Base-by-base conservation (phyloP, 2,888 invertebrate genomes). In the Rotaria magnacalcarata region DNA sequence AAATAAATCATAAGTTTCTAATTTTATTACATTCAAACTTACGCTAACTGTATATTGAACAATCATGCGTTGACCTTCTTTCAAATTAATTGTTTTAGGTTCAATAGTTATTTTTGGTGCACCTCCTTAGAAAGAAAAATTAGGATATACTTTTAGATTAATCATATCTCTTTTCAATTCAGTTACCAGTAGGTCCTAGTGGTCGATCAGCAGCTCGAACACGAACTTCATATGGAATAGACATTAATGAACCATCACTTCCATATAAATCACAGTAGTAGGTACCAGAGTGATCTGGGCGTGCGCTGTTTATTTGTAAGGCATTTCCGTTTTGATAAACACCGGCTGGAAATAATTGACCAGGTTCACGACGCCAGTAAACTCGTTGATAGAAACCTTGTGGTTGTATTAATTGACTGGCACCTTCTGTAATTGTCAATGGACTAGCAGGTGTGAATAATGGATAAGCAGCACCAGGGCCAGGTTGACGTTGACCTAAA, bases 61-160 rank as follows among this genome's bases (percentile, higher is more conserved):
- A 80, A 80, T 80, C 80, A 80, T 80, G 7, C 80, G 80, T 80
- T 80, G 80, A 80, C 80, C 80, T 80, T 80, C 80, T 80, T 80
- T 80, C 3, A 80, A 16, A 80, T 43, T 80, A 14, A 80, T 80
- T 80, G 11, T 19, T 47, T 34, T 24, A 47, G 80, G 80, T 80
- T 80, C 47, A 47, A 80, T 80, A 41, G 4, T 80, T 43, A 80
- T 47, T 80, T 34, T 43, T 11, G 80, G 80, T 80, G 47, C 7
- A n/a, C 80, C 47, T 14, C 43, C 80, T 80, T 52, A 52, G 16
- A 52, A n/a, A 50, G 50, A 50, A 24, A 27, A 34, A 14, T 14
- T 7, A 34, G 3, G 0, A 19, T 67, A 16, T 41, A 16, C 19
- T 80, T 47, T 14, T 16, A 52, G 52, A 16, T 16, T 52, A 52